Percentiles rank a stretch among this genome's conserved stretches.
phyloP scores from a whole-genome alignment of 2,113 vertebrate species.

The Thomomys bottae region DNA sequence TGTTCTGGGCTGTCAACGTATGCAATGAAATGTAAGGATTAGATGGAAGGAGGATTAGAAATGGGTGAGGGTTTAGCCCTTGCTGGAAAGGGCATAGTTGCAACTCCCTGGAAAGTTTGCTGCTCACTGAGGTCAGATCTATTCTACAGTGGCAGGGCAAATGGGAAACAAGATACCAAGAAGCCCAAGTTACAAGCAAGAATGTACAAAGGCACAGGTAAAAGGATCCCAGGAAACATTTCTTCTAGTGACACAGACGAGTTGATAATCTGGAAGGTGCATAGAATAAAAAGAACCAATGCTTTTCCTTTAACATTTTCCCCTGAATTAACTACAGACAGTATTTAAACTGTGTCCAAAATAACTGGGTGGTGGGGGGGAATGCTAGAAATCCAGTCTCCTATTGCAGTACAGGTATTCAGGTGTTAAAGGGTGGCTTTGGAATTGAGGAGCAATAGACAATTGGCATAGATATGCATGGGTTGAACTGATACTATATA shows the following conservation, averaged over 20 bases:
- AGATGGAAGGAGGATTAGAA: neutral
- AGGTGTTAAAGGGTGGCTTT: neutral
- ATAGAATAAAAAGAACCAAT: neutral
- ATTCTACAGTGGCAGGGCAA: fast-evolving
- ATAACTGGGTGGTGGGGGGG: neutral
- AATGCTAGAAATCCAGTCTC: neutral
- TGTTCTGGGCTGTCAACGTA: neutral
- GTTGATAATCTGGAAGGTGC: neutral
- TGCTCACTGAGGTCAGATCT: neutral
- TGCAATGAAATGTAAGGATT: no score
- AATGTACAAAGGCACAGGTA: neutral
- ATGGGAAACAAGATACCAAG: neutral
- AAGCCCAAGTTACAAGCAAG: neutral
- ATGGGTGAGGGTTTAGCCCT: fast-evolving
- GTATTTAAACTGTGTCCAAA: neutral
- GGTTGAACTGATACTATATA: neutral
- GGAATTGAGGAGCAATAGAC: neutral
- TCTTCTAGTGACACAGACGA: neutral
- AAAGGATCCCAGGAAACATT: neutral
- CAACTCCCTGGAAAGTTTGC: neutral
- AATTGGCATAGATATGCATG: neutral
- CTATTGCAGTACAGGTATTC: neutral
- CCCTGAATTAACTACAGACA: neutral
- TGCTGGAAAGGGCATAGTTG: neutral
- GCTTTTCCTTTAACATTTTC: neutral